Evolutionary conservation across 2,797 vertebrate species (phyloP).

Genomic region (Telmatherina bonti): DNA sequence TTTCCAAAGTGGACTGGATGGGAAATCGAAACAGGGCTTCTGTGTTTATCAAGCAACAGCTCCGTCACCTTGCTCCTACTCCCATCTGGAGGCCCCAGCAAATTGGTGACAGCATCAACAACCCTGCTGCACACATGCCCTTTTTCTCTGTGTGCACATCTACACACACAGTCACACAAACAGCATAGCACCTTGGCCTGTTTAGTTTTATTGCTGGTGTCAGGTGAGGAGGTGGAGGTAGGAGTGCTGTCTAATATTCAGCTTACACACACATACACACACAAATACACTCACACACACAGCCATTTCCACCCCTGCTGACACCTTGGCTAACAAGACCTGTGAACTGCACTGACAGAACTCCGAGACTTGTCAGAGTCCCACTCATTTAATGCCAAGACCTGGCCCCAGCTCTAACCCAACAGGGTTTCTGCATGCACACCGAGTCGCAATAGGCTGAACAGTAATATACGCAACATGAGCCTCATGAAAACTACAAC

Average conservation of each 20-base stretch:
- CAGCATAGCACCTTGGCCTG: slow-evolving; percentile 76
- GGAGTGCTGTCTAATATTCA: slow-evolving; percentile 82
- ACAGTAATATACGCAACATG: slow-evolving; percentile 45
- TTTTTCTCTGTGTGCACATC: slow-evolving; percentile 56
- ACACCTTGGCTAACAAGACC: slow-evolving; percentile 82
- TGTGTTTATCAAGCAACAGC: slow-evolving; percentile 89
- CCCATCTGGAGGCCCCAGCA: slow-evolving; percentile 74
- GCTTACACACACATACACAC: slow-evolving; percentile 67
- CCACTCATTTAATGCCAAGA: slow-evolving; percentile 79
- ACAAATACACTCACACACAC: slow-evolving; percentile 69
- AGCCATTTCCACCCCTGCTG: slow-evolving; percentile 77
- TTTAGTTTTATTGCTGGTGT: slow-evolving; percentile 89
- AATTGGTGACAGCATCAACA: slow-evolving; percentile 84
- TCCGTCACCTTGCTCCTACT: slow-evolving; percentile 86
- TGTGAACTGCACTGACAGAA: slow-evolving; percentile 81
- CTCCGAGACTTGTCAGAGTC: slow-evolving; percentile 78
- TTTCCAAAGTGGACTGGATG: slow-evolving; percentile 88
- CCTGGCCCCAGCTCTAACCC: slow-evolving; percentile 63
- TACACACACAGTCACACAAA: slow-evolving; percentile 50
- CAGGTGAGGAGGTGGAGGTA: slow-evolving; percentile 83
- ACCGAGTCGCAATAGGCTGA: slow-evolving; percentile 54
- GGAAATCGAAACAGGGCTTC: slow-evolving; percentile 86
- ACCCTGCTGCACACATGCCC: slow-evolving; percentile 73
- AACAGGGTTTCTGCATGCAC: slow-evolving; percentile 70
- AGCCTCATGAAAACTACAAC: slow-evolving; percentile 44